Percentiles rank a stretch among this genome's conserved stretches.
Evolutionary conservation across 1,140 invertebrate genomes (phyloP).

Genomic region (Muscidifurax raptorellus): DNA sequence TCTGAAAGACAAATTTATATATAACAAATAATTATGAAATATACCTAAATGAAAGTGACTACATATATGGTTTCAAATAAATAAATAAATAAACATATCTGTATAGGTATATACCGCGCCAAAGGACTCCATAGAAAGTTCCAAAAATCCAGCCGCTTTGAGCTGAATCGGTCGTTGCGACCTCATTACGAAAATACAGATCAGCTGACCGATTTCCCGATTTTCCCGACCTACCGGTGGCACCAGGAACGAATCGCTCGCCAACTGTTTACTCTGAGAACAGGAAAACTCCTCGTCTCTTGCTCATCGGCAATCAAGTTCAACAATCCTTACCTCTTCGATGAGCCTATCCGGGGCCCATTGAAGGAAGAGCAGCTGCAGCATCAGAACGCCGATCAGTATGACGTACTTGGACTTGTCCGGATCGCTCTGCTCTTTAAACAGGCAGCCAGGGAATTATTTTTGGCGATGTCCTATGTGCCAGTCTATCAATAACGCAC

Average conservation of each 20-base stretch:
- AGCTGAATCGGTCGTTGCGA: conserved; percentile 9
- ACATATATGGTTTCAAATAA: no score
- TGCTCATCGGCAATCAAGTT: background rate
- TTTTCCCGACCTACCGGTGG: background rate
- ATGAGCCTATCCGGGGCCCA: conserved; percentile 13
- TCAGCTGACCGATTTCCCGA: background rate
- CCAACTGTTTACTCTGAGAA: background rate
- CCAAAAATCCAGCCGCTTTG: background rate
- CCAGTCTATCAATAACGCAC: background rate
- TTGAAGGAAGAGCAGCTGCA: background rate
- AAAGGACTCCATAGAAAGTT: conserved; percentile 1
- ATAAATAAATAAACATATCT: no score
- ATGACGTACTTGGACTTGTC: background rate
- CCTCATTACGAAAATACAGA: background rate
- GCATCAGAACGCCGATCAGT: background rate
- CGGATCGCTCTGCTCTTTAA: background rate
- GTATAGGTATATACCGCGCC: background rate
- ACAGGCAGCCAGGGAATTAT: background rate
- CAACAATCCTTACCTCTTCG: background rate
- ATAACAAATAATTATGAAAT: background rate
- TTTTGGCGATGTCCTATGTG: no score
- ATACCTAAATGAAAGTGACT: no score
- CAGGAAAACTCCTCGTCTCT: background rate
- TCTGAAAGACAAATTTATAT: background rate
- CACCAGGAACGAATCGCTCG: background rate